Conservation (phyloP, 2,113 vertebrate species). For the Spea bombifrons region DNA sequence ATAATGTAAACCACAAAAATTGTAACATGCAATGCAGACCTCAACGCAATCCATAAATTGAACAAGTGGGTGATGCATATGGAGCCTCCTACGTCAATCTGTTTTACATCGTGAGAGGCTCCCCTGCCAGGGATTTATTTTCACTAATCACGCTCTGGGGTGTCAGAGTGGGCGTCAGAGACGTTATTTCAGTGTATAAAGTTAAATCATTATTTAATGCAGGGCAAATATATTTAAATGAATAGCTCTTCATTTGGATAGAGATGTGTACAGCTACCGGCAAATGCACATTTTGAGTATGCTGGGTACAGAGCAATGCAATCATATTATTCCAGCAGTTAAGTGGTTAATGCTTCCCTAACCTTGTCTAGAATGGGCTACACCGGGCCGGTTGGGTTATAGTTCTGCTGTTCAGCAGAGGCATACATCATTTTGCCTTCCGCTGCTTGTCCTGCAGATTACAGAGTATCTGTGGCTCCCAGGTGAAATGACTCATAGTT, state of each 20-base stretch:
- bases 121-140: slow-evolving; percentile 31
- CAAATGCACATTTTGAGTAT: too few relatives aligned
- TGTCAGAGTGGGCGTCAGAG: slow-evolving; percentile 23
- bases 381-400: too few relatives aligned
- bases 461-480: not conserved
- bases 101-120: slow-evolving; percentile 16
- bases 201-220: slow-evolving; percentile 8
- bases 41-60: slow-evolving; percentile 36
- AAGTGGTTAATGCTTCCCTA: too few relatives aligned
- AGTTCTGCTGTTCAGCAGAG: not conserved
- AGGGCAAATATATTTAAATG: too few relatives aligned
- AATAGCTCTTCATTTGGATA: too few relatives aligned
- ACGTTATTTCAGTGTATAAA: slow-evolving; percentile 20
- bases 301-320: too few relatives aligned
- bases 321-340: too few relatives aligned
- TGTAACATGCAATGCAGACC: slow-evolving; percentile 26
- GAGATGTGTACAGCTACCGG: too few relatives aligned
- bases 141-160: slow-evolving; percentile 39
- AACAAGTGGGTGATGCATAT: slow-evolving; percentile 44
- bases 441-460: not conserved
- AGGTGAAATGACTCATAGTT: slow-evolving; percentile 28
- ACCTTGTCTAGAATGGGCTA: too few relatives aligned
- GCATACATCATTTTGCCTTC: not conserved
- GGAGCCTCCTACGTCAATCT: slow-evolving; percentile 46
- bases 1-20: not conserved